Percentiles rank a stretch among this genome's conserved stretches.
Conservation (phyloP, 2,113 vertebrate genomes). For the Irena cyanogastra region DNA sequence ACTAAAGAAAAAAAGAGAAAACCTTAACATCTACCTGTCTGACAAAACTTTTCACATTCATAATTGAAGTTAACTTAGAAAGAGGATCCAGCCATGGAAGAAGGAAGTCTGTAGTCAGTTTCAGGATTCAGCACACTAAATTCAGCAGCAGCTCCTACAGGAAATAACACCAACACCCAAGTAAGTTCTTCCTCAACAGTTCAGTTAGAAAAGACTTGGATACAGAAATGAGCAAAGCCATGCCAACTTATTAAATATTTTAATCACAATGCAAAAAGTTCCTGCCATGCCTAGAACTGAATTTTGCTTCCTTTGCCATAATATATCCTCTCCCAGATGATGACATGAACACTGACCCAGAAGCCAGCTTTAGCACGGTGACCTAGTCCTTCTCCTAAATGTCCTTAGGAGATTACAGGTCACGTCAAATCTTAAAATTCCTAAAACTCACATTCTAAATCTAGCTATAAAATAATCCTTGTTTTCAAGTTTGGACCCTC, state of each 20-base stretch:
- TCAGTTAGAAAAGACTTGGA: neutral
- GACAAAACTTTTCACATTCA: neutral
- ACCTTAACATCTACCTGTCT: neutral
- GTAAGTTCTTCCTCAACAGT: neutral
- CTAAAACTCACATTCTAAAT: neutral
- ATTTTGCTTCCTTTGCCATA: neutral
- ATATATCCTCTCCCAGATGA: neutral
- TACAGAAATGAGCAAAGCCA: neutral
- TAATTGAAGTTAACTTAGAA: neutral
- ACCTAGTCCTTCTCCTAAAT: neutral
- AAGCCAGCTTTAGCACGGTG: neutral
- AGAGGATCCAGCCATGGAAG: neutral
- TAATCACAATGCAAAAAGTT: neutral
- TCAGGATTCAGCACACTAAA: neutral
- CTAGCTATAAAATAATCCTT: neutral
- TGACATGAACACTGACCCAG: neutral
- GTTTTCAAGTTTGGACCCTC: neutral
- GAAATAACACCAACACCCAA: neutral
- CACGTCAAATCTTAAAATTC: neutral
- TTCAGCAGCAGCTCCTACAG: neutral
- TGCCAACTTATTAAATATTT: neutral
- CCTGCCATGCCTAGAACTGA: neutral
- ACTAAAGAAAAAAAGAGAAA: neutral
- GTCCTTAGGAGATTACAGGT: neutral
- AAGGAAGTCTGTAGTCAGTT: neutral